These are phyloP conservation scores for Acheta domesticus DNA, from an alignment of 2,888 invertebrate genomes.

Conservation along the genomic window DNA sequence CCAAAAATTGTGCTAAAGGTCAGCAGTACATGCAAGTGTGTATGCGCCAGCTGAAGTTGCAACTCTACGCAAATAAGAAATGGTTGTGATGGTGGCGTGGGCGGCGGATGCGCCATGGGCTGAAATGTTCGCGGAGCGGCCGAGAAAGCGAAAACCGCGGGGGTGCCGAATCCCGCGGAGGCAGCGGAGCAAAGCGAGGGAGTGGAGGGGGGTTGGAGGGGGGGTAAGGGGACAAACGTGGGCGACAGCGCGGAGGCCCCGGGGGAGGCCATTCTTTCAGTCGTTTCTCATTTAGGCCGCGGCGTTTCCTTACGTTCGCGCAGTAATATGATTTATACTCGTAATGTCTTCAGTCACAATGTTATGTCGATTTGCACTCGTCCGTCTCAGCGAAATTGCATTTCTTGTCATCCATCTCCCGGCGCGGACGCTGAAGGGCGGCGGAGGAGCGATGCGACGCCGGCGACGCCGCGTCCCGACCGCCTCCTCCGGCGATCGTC, in stretches of 20 bases:
- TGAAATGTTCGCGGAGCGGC: too few relatives aligned
- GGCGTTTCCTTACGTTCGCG: not conserved
- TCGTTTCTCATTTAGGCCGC: slow-evolving; percentile 11
- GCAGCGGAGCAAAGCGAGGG: too few relatives aligned
- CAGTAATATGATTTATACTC: slow-evolving; percentile 10
- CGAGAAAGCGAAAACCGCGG: too few relatives aligned
- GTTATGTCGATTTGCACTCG: slow-evolving; percentile 18
- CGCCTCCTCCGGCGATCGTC: not conserved
- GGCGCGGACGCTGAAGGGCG: not conserved
- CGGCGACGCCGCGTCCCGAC: not conserved
- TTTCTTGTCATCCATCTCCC: slow-evolving; percentile 7
- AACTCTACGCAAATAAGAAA: too few relatives aligned
- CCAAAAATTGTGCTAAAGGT: too few relatives aligned
- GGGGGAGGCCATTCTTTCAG: not conserved
- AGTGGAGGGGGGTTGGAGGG: too few relatives aligned
- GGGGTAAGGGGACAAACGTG: too few relatives aligned
- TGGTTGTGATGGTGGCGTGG: too few relatives aligned
- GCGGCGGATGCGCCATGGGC: too few relatives aligned
- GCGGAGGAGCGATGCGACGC: not conserved
- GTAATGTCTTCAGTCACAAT: slow-evolving; percentile 18
- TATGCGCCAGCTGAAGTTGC: too few relatives aligned
- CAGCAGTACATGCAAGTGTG: too few relatives aligned
- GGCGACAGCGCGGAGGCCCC: not conserved
- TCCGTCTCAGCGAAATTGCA: slow-evolving; percentile 18
- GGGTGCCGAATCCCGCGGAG: too few relatives aligned